Evolutionary conservation across 2,113 vertebrate species (phyloP).

Genomic region (Macrotus californicus): DNA sequence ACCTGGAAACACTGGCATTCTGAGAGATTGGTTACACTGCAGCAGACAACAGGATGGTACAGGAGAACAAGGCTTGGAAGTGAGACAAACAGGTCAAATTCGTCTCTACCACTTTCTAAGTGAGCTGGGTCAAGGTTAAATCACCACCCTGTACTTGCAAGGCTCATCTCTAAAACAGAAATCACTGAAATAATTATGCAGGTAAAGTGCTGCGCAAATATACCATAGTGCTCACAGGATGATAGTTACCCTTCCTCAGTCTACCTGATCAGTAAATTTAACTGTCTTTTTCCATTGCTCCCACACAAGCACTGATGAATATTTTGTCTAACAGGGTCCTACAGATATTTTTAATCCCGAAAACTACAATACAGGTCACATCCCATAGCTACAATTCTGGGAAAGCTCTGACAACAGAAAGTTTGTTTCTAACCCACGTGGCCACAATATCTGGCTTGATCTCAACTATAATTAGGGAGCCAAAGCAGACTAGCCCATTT

Average conservation of each 20-base stretch:
- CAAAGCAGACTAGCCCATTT: background rate
- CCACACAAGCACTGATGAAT: background rate
- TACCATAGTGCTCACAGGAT: background rate
- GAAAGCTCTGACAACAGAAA: background rate
- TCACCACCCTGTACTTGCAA: background rate
- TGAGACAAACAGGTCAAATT: background rate
- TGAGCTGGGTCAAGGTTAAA: background rate
- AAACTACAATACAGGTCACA: background rate
- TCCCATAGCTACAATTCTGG: background rate
- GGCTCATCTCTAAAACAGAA: background rate
- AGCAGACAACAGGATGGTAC: background rate
- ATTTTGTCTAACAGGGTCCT: background rate
- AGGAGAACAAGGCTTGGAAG: background rate
- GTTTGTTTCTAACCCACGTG: background rate
- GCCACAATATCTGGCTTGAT: background rate
- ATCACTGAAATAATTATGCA: background rate
- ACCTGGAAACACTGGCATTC: background rate
- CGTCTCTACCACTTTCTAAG: background rate
- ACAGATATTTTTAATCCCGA: background rate
- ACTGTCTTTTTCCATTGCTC: background rate
- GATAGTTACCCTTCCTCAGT: background rate
- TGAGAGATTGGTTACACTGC: background rate
- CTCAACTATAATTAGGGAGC: background rate
- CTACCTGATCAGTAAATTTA: background rate
- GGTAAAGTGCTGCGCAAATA: background rate